phyloP scores from a whole-genome alignment of 92 coral and sea anemone species.

The Epizoanthus ramosus region DNA sequence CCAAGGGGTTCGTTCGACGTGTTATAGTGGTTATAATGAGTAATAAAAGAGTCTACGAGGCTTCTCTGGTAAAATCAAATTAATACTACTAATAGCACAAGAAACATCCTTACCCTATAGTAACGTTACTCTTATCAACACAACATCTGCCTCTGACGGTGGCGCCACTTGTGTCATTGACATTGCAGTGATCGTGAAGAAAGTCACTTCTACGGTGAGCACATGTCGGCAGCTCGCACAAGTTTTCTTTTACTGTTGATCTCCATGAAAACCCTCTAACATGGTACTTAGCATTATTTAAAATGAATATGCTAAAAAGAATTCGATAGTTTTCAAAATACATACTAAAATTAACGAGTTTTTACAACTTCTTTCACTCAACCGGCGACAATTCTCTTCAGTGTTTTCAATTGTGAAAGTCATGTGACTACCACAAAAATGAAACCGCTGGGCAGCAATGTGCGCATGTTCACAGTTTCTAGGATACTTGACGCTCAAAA shows the following conservation, averaged over 20 bases:
- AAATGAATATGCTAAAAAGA: slow-evolving; percentile 41
- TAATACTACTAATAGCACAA: not conserved
- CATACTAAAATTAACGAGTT: slow-evolving; percentile 3
- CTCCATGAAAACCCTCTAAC: slow-evolving; percentile 33
- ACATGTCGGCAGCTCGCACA: slow-evolving; percentile 36
- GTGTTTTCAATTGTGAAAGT: slow-evolving; percentile 17
- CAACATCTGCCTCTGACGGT: slow-evolving; percentile 62
- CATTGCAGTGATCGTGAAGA: slow-evolving; percentile 21
- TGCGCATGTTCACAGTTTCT: slow-evolving; percentile 71
- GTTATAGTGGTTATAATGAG: too few species aligned
- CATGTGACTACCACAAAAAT: slow-evolving; percentile 17
- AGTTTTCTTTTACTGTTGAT: not conserved
- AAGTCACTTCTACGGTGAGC: slow-evolving; percentile 38
- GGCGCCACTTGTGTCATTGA: not conserved
- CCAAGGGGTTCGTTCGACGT: too few species aligned
- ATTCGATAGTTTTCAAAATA: slow-evolving; percentile 2
- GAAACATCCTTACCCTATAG: slow-evolving; percentile 70
- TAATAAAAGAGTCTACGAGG: too few species aligned
- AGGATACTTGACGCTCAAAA: slow-evolving; percentile 78
- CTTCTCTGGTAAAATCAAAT: not conserved
- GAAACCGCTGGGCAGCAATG: slow-evolving; percentile 53
- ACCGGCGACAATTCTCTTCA: not conserved
- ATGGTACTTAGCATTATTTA: slow-evolving; percentile 28
- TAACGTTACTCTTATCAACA: slow-evolving; percentile 44
- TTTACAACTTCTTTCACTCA: not conserved